Evolutionary conservation across 2,888 invertebrate genomes (phyloP).

Genomic region (Macroteleia sp.): DNA sequence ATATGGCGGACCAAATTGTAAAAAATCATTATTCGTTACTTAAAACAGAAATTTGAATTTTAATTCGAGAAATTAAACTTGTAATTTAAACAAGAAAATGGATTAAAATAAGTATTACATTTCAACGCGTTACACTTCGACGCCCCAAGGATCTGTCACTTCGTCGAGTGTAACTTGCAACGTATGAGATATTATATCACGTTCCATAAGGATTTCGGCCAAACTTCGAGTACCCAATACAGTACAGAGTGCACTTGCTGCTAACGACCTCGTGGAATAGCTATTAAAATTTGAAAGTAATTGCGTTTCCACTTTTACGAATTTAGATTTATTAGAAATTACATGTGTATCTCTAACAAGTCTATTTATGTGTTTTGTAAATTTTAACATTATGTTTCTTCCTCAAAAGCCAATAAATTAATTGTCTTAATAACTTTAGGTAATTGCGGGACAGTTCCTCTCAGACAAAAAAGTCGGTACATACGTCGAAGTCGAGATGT

Average conservation of each 20-base stretch:
- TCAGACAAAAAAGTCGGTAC: slow-evolving; percentile 90
- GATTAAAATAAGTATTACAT: slow-evolving; percentile 86
- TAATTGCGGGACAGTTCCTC: slow-evolving; percentile 89
- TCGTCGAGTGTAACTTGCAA: slow-evolving; percentile 95
- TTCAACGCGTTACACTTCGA: slow-evolving; percentile 97
- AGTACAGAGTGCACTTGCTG: slow-evolving; percentile 94
- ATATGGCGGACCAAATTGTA: too few species aligned
- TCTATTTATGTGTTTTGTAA: too few species aligned
- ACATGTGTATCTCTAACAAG: too few species aligned
- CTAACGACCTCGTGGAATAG: slow-evolving; percentile 92
- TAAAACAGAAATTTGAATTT: too few species aligned
- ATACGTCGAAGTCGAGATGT: slow-evolving; percentile 91
- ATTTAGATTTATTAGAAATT: too few species aligned
- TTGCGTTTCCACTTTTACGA: too few species aligned
- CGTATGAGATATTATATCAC: slow-evolving; percentile 95
- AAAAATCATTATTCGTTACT: too few species aligned
- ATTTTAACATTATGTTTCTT: too few species aligned
- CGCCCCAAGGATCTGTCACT: slow-evolving; percentile 96
- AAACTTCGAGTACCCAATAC: slow-evolving; percentile 96
- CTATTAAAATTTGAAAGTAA: slow-evolving; percentile 81
- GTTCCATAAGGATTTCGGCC: slow-evolving; percentile 95
- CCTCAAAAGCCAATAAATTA: too few species aligned
- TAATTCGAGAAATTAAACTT: too few species aligned
- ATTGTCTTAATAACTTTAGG: too few species aligned
- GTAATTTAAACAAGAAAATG: slow-evolving; percentile 4